Evolutionary conservation across 2,797 vertebrate genomes (phyloP), one percentile per base, ranked within the genome.

Genomic region (Sandelia bainsii): DNA sequence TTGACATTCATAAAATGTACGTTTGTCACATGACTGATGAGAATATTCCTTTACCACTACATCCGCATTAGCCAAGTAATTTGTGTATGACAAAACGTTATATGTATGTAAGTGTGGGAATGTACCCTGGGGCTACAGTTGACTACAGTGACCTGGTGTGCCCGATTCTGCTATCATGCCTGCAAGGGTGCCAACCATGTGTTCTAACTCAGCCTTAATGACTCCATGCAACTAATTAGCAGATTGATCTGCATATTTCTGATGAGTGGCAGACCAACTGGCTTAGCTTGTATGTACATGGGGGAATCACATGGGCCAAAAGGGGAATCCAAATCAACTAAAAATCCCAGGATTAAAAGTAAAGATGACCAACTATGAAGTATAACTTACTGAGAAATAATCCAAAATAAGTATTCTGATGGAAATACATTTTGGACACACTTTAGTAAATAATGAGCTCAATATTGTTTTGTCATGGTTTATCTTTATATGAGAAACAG

Each of bases 201-300:
- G 90, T 83, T 91, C 79, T 72, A 81, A 70, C 88, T 87, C 82
- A 64, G 87, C 80, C 70, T 91, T 91, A 91, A 91, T 89, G 87
- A 90, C 88, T 92, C 77, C 72, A 72, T 83, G 82, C 84, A 82
- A 88, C 90, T 89, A 92, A 91, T 93, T 92, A 93, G 80, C 86
- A 91, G 86, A 90, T 90, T 87, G 86, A 92, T 90, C 87, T 91
- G 90, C 92, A 91, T 93, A 91, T 91, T 91, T 72, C 89, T 84
- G 83, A 88, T 62, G 82, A 85, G 79, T 83, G 82, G 82, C 83
- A 77, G 74, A 85, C 90, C 86, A 88, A 85, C 79, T 90, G 88
- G 88, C 86, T 80, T 79, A 67, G 82, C 69, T 34, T 61, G 62
- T 62, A 16, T 57, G 76, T 75, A 72, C 81, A 75, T 37, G 22